phyloP scores from a whole-genome alignment of 2,888 invertebrate species.

The Nineta flava region DNA sequence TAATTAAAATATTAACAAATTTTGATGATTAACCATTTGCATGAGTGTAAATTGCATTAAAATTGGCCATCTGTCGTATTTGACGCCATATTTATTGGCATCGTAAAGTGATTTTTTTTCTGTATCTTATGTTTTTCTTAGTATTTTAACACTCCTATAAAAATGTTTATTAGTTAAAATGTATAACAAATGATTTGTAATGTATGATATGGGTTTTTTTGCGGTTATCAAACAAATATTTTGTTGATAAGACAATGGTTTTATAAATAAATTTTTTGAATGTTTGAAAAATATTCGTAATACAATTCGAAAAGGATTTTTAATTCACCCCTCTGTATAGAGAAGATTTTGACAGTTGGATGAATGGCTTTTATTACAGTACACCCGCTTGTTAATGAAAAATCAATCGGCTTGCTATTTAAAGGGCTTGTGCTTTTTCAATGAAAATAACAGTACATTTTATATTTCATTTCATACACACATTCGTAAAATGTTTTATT shows the following conservation, averaged over 20 bases:
- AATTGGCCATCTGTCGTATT: constrained; percentile 4
- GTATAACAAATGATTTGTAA: not conserved
- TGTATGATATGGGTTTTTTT: not conserved
- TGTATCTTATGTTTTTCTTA: not conserved
- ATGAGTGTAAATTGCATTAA: too few species aligned
- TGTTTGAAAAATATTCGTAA: not conserved
- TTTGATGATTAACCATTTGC: too few species aligned
- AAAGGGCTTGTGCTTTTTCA: not conserved
- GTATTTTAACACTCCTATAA: not conserved
- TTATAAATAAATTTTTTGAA: not conserved
- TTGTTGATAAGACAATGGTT: not conserved
- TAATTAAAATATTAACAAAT: not conserved
- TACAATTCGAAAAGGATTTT: not conserved
- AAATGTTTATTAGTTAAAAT: not conserved
- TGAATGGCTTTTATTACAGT: constrained; percentile 1
- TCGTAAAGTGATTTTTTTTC: not conserved
- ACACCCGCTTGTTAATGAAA: constrained; percentile 1
- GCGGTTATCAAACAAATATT: not conserved
- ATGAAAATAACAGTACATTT: not conserved
- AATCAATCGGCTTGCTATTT: constrained; percentile 1
- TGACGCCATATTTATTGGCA: constrained; percentile 6
- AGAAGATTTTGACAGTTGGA: constrained; percentile 1
- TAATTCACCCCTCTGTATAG: not conserved
- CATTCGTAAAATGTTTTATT: too few species aligned
- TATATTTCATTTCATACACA: too few species aligned